phyloP scores from a whole-genome alignment of 53 echinoderm and acorn worm genomes.

The Crossaster papposus region DNA sequence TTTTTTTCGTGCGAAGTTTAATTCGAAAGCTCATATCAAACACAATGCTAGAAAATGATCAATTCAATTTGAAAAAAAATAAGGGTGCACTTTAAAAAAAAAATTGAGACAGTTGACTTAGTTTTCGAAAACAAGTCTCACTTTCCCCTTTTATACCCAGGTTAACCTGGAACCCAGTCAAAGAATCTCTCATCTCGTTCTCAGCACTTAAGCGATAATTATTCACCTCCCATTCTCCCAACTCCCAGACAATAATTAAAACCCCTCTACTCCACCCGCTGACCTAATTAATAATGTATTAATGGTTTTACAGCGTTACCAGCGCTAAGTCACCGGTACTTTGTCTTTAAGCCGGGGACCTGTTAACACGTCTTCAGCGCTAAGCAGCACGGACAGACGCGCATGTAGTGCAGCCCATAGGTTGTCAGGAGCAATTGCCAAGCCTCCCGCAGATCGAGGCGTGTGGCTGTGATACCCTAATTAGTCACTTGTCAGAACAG shows the following conservation, averaged over 20 bases:
- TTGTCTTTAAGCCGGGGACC: conserved; percentile 33
- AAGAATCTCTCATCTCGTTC: conserved; percentile 25
- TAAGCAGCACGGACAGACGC: conserved; percentile 45
- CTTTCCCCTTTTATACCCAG: background rate
- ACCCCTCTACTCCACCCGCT: conserved; percentile 31
- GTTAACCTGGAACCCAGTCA: conserved; percentile 15
- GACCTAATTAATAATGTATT: conserved; percentile 53
- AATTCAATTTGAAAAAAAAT: no score
- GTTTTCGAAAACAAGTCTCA: background rate
- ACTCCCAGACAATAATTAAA: conserved; percentile 36
- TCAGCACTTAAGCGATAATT: conserved; percentile 29
- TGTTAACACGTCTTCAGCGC: conserved; percentile 52
- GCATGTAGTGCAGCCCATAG: conserved; percentile 46
- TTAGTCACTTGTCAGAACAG: conserved; percentile 55
- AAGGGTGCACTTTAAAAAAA: no score
- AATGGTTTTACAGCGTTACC: conserved; percentile 42
- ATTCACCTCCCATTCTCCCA: conserved; percentile 43
- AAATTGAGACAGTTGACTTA: no score
- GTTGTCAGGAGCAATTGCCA: conserved; percentile 43
- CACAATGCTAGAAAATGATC: no score
- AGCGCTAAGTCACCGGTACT: conserved; percentile 43
- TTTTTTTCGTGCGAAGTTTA: no score
- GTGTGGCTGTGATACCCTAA: conserved; percentile 60
- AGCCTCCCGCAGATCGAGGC: conserved; percentile 9
- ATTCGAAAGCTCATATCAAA: no score